Evolutionary conservation across 2,113 vertebrate genomes (phyloP).

Genomic region (Octodon degus): DNA sequence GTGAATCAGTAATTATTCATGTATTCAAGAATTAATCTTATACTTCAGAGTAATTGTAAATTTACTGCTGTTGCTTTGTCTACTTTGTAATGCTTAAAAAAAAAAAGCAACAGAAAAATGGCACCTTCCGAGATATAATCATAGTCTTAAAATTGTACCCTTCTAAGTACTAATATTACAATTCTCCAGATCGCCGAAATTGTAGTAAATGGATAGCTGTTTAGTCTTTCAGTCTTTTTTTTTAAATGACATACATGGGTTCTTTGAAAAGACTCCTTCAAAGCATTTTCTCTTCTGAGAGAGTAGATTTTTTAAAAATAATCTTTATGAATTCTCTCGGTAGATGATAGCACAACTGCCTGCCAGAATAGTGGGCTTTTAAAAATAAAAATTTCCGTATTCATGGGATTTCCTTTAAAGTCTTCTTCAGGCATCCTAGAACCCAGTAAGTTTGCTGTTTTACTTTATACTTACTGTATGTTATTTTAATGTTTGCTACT

Average conservation of each 20-base stretch:
- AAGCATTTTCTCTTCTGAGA: constrained; percentile 1
- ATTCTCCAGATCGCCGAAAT: constrained; percentile 51
- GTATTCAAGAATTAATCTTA: neutral
- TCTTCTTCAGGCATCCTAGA: neutral
- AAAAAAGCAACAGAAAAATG: constrained; percentile 40
- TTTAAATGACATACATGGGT: neutral
- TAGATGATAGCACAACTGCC: constrained; percentile 22
- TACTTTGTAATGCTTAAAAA: neutral
- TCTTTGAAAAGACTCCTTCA: constrained; percentile 47
- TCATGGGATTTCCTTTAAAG: constrained; percentile 30
- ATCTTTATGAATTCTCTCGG: constrained; percentile 28
- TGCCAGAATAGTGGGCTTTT: neutral
- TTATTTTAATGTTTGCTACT: constrained; percentile 35
- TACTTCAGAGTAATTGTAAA: constrained; percentile 12
- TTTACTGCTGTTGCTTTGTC: neutral
- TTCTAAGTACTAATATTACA: constrained; percentile 58
- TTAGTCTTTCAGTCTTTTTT: neutral
- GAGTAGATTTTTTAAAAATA: neutral
- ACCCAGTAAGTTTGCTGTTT: neutral
- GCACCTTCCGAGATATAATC: constrained; percentile 24
- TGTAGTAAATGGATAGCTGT: constrained; percentile 9
- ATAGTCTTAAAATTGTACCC: neutral
- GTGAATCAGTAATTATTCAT: neutral
- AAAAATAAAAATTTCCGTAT: neutral
- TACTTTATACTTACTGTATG: neutral